Evolutionary conservation across 2,113 vertebrate genomes (phyloP).

Genomic region (Gallinago media): DNA sequence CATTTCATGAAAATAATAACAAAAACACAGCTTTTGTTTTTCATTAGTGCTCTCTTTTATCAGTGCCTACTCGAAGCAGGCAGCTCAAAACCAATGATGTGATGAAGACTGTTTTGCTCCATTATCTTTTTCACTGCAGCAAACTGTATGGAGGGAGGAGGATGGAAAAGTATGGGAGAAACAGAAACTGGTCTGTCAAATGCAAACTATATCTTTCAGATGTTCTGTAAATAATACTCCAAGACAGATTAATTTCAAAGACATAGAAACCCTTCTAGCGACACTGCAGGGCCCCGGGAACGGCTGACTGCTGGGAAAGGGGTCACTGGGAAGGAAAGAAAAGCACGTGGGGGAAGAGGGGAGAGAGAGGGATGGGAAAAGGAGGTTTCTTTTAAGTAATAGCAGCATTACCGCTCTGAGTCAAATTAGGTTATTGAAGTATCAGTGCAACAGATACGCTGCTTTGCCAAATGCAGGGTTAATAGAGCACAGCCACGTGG

Average conservation of each 20-base stretch:
- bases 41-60: background rate
- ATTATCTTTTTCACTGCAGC: background rate
- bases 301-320: rapidly evolving
- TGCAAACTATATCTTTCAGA: background rate
- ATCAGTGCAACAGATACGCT: rapidly evolving
- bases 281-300: rapidly evolving
- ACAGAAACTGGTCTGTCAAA: background rate
- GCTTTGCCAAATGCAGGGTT: background rate
- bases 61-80: background rate
- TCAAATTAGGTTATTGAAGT: background rate
- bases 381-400: background rate
- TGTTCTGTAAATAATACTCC: background rate
- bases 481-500: background rate
- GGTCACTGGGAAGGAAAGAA: background rate
- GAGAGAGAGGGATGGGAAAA: background rate
- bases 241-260: background rate
- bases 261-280: background rate
- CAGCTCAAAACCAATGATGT: background rate
- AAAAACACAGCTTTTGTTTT: background rate
- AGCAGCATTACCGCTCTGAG: background rate
- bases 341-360: background rate
- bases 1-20: background rate
- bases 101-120: background rate
- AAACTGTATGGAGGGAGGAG: background rate
- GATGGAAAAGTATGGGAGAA: background rate